Evolutionary conservation across 1,140 invertebrate genomes (phyloP), one percentile per base, ranked within the genome.

Genomic region (Parasteatoda tepidariorum): DNA sequence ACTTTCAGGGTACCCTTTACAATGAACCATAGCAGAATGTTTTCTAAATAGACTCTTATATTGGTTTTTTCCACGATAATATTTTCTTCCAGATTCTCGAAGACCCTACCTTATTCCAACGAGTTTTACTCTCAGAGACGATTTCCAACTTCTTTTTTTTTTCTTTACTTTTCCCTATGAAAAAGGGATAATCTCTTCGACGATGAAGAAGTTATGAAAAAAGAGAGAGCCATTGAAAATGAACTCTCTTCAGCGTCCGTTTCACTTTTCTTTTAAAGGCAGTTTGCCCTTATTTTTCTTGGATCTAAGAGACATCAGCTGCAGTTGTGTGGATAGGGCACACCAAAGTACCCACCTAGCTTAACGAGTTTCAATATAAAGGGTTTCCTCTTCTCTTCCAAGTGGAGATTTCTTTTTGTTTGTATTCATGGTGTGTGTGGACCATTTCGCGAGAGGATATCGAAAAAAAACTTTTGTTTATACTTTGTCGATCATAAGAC

Each of bases 301-400:
- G 34, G 34, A 76, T 76, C 61, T 76, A 48, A 48, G 74, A 15
- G 24, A 48, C 74, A 76, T 76, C 74, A 76, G 74, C 22, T 28
- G 59, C 74, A 64, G 30, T 64, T 59, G 54, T 74, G 71, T 61
- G 71, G 31, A 48, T 57, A 57, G 38, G 74, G 74, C 74, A 64
- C 31, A 76, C 74, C 74, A 54, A 76, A 76, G 61, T 76, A 28
- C 74, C 61, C 61, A 76, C 34, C 34, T 30, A 41, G 74, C 61
- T 61, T 76, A 76, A 76, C 74, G 74, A 76, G 74, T 76, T 76
- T 64, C 74, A 76, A 76, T 76, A 76, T 76, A n/a, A n/a, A 18
- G 55, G 31, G 22, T 18, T 34, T 48, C 31, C 33, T 55, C 48
- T 30, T 55, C 31, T n/a, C 24, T 54, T n/a, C 67, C 22, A n/a